A percentile compares a stretch with the other conserved stretches of the same genome.
Conservation (phyloP, 2,888 invertebrate species). For the Teleogryllus oceanicus region DNA sequence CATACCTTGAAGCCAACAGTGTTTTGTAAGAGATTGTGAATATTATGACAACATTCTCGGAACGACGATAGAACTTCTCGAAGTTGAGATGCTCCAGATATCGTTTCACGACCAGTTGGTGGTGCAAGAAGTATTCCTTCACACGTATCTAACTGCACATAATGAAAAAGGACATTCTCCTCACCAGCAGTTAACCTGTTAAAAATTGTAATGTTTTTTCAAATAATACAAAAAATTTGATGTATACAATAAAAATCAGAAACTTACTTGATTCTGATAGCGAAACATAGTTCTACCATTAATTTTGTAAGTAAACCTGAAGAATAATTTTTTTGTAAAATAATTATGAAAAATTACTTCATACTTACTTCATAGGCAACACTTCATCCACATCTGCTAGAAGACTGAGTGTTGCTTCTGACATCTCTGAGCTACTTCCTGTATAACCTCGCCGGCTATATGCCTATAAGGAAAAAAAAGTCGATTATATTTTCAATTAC, state of each 20-base stretch:
- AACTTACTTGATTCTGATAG: too few relatives aligned
- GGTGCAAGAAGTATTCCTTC: slow-evolving; percentile 71
- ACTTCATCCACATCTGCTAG: slow-evolving; percentile 60
- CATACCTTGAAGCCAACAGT: slow-evolving; percentile 58
- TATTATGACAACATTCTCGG: slow-evolving; percentile 64
- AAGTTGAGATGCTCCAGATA: slow-evolving; percentile 44
- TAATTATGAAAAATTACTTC: neutral
- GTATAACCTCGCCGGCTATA: neutral
- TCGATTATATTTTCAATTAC: too few relatives aligned
- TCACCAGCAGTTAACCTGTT: slow-evolving; percentile 64
- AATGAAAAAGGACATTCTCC: slow-evolving; percentile 72
- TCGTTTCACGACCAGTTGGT: slow-evolving; percentile 42
- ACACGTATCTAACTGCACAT: slow-evolving; percentile 66
- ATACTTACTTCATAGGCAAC: slow-evolving; percentile 49
- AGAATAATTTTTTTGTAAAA: neutral
- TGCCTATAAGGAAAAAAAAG: neutral
- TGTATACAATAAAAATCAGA: too few relatives aligned
- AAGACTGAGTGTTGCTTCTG: neutral
- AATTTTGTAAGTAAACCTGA: too few relatives aligned
- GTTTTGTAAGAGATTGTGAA: slow-evolving; percentile 70
- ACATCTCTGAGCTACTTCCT: neutral
- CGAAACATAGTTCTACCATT: too few relatives aligned
- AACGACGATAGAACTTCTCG: slow-evolving; percentile 67
- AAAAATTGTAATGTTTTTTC: neutral
- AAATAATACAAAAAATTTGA: too few relatives aligned